Evolutionary conservation across 2,797 vertebrate genomes (phyloP), one percentile per base, ranked within the genome.

Genomic region (Selene dorsalis): DNA sequence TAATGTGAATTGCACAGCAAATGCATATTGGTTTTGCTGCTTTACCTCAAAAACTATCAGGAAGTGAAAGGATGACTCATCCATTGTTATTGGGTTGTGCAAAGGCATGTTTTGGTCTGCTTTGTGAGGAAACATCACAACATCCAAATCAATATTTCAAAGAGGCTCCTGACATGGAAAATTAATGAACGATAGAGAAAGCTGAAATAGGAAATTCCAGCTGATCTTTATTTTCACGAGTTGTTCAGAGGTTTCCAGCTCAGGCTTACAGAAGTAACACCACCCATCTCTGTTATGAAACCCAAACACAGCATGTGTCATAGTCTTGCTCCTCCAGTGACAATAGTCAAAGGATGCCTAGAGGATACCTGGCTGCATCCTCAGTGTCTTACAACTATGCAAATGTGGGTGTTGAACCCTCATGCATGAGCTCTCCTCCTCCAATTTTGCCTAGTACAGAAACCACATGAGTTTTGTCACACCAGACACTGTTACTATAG

Each of bases 401-500:
- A 87, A 89, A 92, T 91, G 82, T 79, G 75, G 82, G 70, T 79
- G 87, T 80, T 84, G 79, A 89, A 91, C 87, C 88, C 72, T 79
- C 71, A 35, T 77, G 80, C 69, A 68, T 47, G 64, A 88, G 79
- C 84, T 79, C 72, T 80, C 70, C 62, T 78, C 71, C 7, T 71
- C 70, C 85, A 82, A 69, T 81, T 89, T 82, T 77, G 69, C 82
- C 73, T 84, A 12, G 57, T 66, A 72, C 75, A 76, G 77, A 85
- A 87, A 89, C 80, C 80, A 69, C 89, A 91, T 67, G 62, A 89
- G 91, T 89, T 86, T 89, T 89, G 82, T 89, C 89, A 82, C 82
- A 87, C 80, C 48, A 85, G 82, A 73, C 81, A 77, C 83, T 26
- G 93, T 93, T 91, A 76, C 92, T 86, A 93, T 93, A 83, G 92